Evolutionary conservation across 2,888 invertebrate species (phyloP).

Genomic region (Miltochrista miniata): DNA sequence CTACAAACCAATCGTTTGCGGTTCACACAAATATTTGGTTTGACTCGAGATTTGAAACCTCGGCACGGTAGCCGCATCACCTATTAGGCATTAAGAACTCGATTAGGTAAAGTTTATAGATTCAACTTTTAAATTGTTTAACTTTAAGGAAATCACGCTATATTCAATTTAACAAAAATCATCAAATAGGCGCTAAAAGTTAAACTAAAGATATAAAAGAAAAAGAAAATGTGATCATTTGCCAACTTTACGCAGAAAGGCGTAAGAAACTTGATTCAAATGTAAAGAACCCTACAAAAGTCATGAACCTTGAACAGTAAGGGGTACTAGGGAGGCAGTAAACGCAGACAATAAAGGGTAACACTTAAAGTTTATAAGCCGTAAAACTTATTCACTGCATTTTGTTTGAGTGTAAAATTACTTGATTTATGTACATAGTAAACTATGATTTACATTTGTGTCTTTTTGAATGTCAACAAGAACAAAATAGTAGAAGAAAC

Average conservation of each 20-base stretch:
- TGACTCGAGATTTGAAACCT: too few relatives aligned
- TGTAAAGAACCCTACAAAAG: constrained; percentile 26
- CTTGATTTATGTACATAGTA: constrained; percentile 31
- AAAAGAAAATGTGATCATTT: constrained; percentile 12
- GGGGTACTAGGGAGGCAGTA: constrained; percentile 17
- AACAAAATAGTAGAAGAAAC: too few relatives aligned
- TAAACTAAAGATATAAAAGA: constrained; percentile 6
- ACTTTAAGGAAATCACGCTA: not conserved
- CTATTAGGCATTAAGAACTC: too few relatives aligned
- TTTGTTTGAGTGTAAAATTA: constrained; percentile 35
- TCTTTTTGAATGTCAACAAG: constrained; percentile 5
- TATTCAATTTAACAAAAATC: constrained; percentile 2
- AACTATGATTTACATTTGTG: constrained; percentile 22
- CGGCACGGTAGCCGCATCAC: too few relatives aligned
- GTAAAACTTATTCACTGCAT: constrained; percentile 44
- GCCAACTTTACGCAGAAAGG: constrained; percentile 16
- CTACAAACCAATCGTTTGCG: too few relatives aligned
- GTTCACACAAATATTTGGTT: too few relatives aligned
- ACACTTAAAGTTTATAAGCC: constrained; percentile 46
- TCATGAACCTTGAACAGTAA: constrained; percentile 24
- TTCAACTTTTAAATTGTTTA: not conserved
- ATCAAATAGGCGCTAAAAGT: constrained; percentile 7
- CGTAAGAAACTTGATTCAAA: constrained; percentile 21
- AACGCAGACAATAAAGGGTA: constrained; percentile 29
- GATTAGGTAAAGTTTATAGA: not conserved